Conservation (phyloP, 2,888 invertebrate genomes). For the Drosophila emarginata region DNA sequence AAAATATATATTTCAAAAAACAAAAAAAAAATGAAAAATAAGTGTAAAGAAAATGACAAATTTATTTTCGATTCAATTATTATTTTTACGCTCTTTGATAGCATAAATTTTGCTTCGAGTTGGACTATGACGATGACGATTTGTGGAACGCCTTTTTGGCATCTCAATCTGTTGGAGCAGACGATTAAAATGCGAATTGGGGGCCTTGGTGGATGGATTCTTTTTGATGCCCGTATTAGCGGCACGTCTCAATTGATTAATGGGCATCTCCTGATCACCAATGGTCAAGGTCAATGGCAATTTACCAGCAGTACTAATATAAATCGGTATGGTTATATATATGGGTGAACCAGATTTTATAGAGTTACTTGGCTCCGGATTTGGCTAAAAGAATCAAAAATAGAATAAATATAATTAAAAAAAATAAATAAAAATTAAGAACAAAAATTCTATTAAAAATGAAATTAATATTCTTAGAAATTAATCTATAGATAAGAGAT, state of each 20-base stretch:
- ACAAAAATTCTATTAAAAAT: too few species aligned
- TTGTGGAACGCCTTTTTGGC: slow-evolving; percentile 49
- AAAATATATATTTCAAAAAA: slow-evolving; percentile 24
- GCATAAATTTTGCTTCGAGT: slow-evolving; percentile 49
- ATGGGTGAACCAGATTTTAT: slow-evolving; percentile 43
- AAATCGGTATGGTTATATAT: slow-evolving; percentile 76
- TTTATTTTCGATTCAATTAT: neutral
- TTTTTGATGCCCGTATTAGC: neutral
- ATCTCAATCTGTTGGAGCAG: slow-evolving; percentile 50
- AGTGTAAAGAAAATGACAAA: neutral
- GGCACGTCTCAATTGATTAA: slow-evolving; percentile 28
- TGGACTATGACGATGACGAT: slow-evolving; percentile 67
- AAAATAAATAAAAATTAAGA: too few species aligned
- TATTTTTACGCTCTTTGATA: slow-evolving; percentile 29
- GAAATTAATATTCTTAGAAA: too few species aligned
- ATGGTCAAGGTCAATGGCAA: slow-evolving; percentile 63
- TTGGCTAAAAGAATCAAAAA: neutral
- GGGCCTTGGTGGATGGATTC: slow-evolving; percentile 39
- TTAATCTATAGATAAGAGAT: too few species aligned
- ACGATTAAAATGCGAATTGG: slow-evolving; percentile 66
- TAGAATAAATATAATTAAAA: too few species aligned
- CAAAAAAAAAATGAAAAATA: slow-evolving; percentile 8
- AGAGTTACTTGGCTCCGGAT: neutral
- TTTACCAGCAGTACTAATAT: slow-evolving; percentile 62
- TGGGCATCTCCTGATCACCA: slow-evolving; percentile 55